Evolutionary conservation across 1,140 invertebrate species (phyloP).

Genomic region (Neodiprion pinetum): DNA sequence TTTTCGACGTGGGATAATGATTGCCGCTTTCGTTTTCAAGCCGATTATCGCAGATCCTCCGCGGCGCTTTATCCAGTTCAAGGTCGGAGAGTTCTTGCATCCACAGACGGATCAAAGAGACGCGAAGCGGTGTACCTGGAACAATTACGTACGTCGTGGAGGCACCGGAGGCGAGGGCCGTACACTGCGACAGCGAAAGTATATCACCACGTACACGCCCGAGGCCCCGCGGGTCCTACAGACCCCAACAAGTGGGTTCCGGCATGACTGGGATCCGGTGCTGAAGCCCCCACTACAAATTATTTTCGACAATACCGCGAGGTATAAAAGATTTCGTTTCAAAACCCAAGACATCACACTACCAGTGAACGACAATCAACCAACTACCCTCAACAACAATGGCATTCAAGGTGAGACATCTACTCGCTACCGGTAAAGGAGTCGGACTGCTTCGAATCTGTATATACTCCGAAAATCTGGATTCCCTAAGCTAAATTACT

Average conservation of each 20-base stretch:
- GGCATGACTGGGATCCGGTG: background rate
- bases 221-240: background rate
- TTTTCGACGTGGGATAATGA: too few species aligned
- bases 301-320: background rate
- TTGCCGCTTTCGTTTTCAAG: too few species aligned
- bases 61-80: background rate
- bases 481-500: too few species aligned
- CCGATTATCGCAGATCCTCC: background rate
- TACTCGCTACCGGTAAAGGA: background rate
- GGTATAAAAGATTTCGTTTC: background rate
- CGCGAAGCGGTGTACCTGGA: background rate
- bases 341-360: background rate
- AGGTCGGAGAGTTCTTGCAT: background rate
- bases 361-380: background rate
- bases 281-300: background rate
- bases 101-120: background rate
- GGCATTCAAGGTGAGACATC: slow-evolving; percentile 1
- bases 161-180: background rate
- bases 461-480: too few species aligned
- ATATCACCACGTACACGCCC: background rate
- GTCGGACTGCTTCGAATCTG: background rate
- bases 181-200: background rate
- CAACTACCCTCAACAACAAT: slow-evolving; percentile 1
- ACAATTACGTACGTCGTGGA: background rate
- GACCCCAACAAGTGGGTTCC: background rate